These are phyloP conservation scores for Carduelis carduelis DNA, from an alignment of 2,797 vertebrate species.

Conservation along the genomic window DNA sequence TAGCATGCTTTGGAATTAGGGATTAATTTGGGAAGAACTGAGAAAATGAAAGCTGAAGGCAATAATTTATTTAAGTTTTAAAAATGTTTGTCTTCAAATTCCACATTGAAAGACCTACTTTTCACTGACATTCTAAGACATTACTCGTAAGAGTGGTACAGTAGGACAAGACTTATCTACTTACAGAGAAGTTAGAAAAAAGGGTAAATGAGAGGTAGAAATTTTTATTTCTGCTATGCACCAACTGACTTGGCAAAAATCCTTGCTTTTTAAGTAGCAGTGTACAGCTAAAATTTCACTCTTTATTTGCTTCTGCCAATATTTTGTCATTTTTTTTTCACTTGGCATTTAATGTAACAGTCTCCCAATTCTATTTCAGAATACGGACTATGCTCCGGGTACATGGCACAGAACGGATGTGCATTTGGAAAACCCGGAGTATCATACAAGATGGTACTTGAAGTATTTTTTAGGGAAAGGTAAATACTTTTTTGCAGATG, in stretches of 20 bases:
- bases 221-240: background rate
- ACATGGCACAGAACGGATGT: constrained; percentile 98
- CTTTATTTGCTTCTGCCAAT: background rate
- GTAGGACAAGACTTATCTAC: background rate
- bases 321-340: background rate
- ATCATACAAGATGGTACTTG: constrained; percentile 99
- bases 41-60: background rate
- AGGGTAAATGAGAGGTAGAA: background rate
- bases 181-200: background rate
- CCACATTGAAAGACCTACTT: background rate
- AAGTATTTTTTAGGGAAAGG: constrained; percentile 99
- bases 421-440: constrained; percentile 98
- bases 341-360: background rate
- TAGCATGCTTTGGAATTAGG: too few species aligned
- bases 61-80: background rate
- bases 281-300: background rate
- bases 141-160: fast-evolving
- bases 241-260: background rate
- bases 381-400: constrained; percentile 83
- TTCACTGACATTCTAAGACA: background rate
- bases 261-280: background rate
- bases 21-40: background rate
- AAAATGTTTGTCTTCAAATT: background rate
- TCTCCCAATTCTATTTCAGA: constrained; percentile 75
- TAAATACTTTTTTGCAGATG: constrained; percentile 61